phyloP scores from a whole-genome alignment of 2,113 vertebrate species.

The Lepus americanus region DNA sequence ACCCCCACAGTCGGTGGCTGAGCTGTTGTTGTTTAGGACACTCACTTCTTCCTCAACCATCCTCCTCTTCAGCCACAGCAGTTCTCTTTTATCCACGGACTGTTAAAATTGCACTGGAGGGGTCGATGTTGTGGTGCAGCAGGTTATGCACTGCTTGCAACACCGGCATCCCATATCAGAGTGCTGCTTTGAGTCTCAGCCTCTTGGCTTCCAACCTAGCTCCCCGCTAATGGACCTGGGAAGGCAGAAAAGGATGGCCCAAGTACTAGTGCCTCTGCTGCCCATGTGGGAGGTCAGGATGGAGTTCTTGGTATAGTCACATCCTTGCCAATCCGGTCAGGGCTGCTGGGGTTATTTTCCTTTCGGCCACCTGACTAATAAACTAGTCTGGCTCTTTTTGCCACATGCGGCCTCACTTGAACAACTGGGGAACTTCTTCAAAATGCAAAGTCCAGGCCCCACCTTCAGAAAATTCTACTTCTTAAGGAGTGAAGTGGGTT shows the following conservation, averaged over 20 bases:
- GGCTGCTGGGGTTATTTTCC: neutral
- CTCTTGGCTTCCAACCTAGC: too few relatives aligned
- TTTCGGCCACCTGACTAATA: neutral
- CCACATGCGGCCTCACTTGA: neutral
- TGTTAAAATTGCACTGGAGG: slow-evolving; percentile 7
- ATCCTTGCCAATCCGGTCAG: neutral
- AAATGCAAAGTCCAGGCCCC: neutral
- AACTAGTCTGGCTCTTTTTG: neutral
- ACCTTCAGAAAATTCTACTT: slow-evolving; percentile 25
- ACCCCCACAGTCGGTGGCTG: neutral
- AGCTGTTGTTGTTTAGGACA: neutral
- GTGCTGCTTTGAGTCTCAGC: too few relatives aligned
- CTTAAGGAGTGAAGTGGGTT: neutral
- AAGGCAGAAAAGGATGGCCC: too few relatives aligned
- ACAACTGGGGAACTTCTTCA: neutral
- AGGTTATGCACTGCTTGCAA: too few relatives aligned
- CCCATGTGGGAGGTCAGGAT: too few relatives aligned
- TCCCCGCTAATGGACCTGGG: too few relatives aligned
- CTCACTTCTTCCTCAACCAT: neutral
- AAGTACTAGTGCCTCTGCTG: too few relatives aligned
- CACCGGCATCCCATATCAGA: too few relatives aligned
- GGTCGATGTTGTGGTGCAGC: too few relatives aligned
- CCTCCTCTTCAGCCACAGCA: neutral
- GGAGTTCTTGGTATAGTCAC: neutral
- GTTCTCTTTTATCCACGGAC: neutral